Evolutionary conservation across 1,140 invertebrate species (phyloP).

Genomic region (Zaprionus ghesquierei): DNA sequence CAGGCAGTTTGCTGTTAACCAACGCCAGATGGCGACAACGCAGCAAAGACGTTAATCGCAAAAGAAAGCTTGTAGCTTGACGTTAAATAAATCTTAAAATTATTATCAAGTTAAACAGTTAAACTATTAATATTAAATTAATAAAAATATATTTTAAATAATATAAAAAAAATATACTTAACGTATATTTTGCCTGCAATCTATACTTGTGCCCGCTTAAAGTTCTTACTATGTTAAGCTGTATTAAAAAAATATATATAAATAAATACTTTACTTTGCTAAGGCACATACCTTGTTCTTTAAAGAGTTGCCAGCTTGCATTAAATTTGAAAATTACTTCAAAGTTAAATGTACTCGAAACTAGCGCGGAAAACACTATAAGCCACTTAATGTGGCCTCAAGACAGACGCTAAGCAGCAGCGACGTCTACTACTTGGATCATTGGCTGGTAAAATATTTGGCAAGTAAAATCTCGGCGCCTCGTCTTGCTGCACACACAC

Average conservation of each 20-base stretch:
- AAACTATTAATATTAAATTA: background rate
- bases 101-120: no score
- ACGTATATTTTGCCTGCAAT: no score
- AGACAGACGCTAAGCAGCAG: background rate
- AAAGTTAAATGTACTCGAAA: background rate
- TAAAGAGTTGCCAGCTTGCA: background rate
- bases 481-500: conserved; percentile 15
- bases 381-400: background rate
- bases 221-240: no score
- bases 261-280: no score
- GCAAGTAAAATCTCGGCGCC: conserved; percentile 47
- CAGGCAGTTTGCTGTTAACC: background rate
- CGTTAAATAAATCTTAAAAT: background rate
- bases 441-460: conserved; percentile 50
- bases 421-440: conserved; percentile 12
- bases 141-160: background rate
- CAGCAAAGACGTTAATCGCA: background rate
- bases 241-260: no score
- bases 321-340: background rate
- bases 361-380: background rate
- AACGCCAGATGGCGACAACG: conserved; percentile 46
- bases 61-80: background rate
- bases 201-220: no score
- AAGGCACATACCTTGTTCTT: background rate
- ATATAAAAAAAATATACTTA: background rate